Base-by-base conservation (phyloP, 2,888 invertebrate species). In the Exocentrus adspersus region DNA sequence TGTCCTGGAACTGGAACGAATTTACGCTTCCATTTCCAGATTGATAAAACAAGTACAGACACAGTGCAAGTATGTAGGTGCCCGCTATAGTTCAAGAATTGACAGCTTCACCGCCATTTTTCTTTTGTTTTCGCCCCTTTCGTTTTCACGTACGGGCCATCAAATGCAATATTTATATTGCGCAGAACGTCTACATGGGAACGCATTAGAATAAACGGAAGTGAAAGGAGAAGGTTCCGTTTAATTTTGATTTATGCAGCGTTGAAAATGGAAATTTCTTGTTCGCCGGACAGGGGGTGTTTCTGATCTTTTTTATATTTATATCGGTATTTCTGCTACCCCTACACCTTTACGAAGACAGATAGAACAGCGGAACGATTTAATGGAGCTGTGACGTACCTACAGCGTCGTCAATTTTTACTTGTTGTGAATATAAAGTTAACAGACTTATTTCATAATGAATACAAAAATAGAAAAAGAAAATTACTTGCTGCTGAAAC, bases 181-280 rank as follows among this genome's bases (percentile, higher is more conserved):
- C 21, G 64, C 28, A 14, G 50, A 50, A 59, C 62, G 45, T 63
- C n/a, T n/a, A 70, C 66, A 68, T 57, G 68, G 43, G 65, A 67
- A 65, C 58, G 62, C 70, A 43, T 70, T 70, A 62, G 70, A 67
- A 64, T 62, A 54, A 62, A 62, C 60, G 66, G 61, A 65, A 65
- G 65, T 61, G 62, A 51, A 59, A 63, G 64, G 62, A 68, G 62
- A 64, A 62, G 57, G 66, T 61, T 58, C 59, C 62, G 67, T 60
- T 66, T 70, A 70, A 70, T 70, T 70, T 70, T 70, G 70, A 70
- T 68, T 65, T 67, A 70, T 68, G 67, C 64, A 52, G 16, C 41
- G 37, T 37, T 42, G 42, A 14, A 51, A 63, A 63, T 63, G 63
- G 58, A 28, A 51, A 37, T 63, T 58, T 41, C 63, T 63, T 63